Evolutionary conservation across 2,113 vertebrate genomes (phyloP), one percentile per base, ranked within the genome.

Genomic region (Nothocercus nigrocapillus): DNA sequence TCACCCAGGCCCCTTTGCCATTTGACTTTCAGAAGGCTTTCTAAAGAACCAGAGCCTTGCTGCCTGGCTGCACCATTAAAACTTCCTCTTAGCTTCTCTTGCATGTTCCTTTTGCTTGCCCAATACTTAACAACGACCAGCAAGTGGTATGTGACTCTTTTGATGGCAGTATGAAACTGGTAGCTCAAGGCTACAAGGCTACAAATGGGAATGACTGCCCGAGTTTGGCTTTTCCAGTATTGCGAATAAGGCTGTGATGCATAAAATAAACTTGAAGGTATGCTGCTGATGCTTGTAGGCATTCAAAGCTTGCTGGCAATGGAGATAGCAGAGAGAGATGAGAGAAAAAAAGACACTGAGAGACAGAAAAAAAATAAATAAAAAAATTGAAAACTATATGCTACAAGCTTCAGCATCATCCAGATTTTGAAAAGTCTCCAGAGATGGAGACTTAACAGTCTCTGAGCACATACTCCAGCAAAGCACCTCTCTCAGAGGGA

Each of bases 401-500:
- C 3, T 19, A 82, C 67, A 89, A 85, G 19, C 28, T 70, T 77
- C 45, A 61, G 0, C 12, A 59, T 19, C 25, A 47, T 24, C 30
- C 12, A 89, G 24, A 86, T 40, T 78, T 75, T 92, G 38, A 87
- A 82, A 89, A 85, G 28, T 45, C 45, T 54, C n/a, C 17, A 14
- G 27, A 20, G n/a, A 32, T 16, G 13, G 21, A 82, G 13, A 9
- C 63, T 32, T 38, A 32, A 68, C 12, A 82, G 58, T 34, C 34
- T 72, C 53, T 3, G 3, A 8, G n/a, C 16, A 36, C 32, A 5
- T n/a, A 12, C 32, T 42, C n/a, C 42, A 51, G 17, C 28, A 59
- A 16, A 28, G 49, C 40, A 86, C 24, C 3, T 1, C 45, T 54
- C 13, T 9, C 5, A 4, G 22, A n/a, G 10, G 19, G 27, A 63